Evolutionary conservation across 1,140 invertebrate species (phyloP), one percentile per base, ranked within the genome.

Genomic region (Drosophila repletoides): DNA sequence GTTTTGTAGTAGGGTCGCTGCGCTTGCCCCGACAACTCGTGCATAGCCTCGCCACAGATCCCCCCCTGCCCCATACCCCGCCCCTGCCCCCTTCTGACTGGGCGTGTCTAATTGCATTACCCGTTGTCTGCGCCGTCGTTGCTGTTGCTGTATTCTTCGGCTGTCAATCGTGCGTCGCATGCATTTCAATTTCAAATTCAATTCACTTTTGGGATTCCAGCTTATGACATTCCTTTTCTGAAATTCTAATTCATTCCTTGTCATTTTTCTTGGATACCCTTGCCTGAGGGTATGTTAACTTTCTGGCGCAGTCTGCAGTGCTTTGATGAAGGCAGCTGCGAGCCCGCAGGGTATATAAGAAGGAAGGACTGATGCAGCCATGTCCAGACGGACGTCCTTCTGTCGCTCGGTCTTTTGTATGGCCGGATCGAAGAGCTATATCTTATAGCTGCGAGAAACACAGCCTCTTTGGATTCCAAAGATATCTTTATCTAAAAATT

Each of bases 41-140:
- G 48, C 46, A 15, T 43, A 31, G 41, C 17, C 12, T 10, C 7
- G 5, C 40, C 15, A 1, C 21, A 33, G 48, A 45, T 19, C 28
- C 40, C 29, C 21, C 9, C 6, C 29, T 14, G 5, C 12, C 34
- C 6, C 26, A 38, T 6, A 7, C 9, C n/a, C 7, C n/a, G 5
- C 15, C 10, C 12, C 38, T 7, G 19, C 19, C 19, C 6, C 24
- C 21, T 6, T 3, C 21, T 6, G n/a, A n/a, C 9, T 33, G 67
- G 61, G 55, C 73, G 48, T 76, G 74, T 63, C 74, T 77, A 77
- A 77, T 77, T 77, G 53, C 69, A 69, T 69, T 77, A 64, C 53
- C 59, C 65, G 51, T 28, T 49, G 19, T 43, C 24, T 10, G 51
- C 15, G 22, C 51, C 29, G 2, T 40, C n/a, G 14, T 34, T 19